A percentile compares a stretch with the other conserved stretches of the same genome.
phyloP scores from a whole-genome alignment of 2,888 invertebrate genomes.

The Ceramica pisi region DNA sequence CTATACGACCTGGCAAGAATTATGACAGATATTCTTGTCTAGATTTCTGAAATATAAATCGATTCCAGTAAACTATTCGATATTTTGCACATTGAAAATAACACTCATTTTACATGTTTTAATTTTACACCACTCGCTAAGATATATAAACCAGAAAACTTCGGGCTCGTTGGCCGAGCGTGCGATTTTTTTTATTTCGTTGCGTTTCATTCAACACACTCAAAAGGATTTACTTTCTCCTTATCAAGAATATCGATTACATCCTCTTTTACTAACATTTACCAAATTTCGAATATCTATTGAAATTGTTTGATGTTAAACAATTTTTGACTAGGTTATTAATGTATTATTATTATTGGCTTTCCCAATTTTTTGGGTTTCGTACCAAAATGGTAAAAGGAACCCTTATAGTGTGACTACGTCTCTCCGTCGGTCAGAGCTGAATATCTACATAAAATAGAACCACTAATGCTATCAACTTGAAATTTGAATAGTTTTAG shows the following conservation, averaged over 20 bases:
- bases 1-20: too few species aligned
- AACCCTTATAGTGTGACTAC: too few species aligned
- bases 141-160: conserved; percentile 69
- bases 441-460: too few species aligned
- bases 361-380: too few species aligned
- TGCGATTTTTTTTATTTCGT: conserved; percentile 73
- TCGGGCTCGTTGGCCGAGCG: conserved; percentile 60
- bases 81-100: neutral
- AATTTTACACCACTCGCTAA: conserved; percentile 60
- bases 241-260: conserved; percentile 56
- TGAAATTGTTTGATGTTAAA: conserved; percentile 4
- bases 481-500: too few species aligned
- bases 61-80: too few species aligned
- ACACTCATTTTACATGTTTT: neutral
- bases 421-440: too few species aligned
- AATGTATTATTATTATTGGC: too few species aligned
- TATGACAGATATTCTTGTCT: too few species aligned
- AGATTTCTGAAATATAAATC: too few species aligned
- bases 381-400: too few species aligned
- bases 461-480: too few species aligned
- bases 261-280: neutral
- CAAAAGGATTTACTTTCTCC: conserved; percentile 65
- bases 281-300: conserved; percentile 4
- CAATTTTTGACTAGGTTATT: neutral
- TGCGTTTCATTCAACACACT: conserved; percentile 71